Evolutionary conservation across 64 coral and sea anemone genomes (phyloP).

Genomic region (Pocillopora verrucosa): DNA sequence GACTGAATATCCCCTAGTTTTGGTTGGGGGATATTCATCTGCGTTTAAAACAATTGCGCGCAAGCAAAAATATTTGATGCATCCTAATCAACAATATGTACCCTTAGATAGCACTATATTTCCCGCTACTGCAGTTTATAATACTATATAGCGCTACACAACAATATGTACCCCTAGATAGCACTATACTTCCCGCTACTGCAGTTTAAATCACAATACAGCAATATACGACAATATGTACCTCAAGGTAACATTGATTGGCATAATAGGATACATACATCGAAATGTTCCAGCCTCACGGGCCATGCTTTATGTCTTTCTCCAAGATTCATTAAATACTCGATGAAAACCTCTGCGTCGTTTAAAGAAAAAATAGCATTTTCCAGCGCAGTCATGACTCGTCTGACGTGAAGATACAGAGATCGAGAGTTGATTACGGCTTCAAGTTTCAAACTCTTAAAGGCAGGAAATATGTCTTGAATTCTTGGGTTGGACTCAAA

Average conservation of each 20-base stretch:
- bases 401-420: slow-evolving; percentile 3
- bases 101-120: too few relatives aligned
- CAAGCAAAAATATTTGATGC: too few relatives aligned
- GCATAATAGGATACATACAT: neutral
- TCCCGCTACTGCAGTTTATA: too few relatives aligned
- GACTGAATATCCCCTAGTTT: too few relatives aligned
- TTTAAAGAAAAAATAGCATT: slow-evolving; percentile 48
- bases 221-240: too few relatives aligned
- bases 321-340: slow-evolving; percentile 53
- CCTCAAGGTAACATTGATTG: neutral
- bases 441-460: neutral
- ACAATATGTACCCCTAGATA: too few relatives aligned
- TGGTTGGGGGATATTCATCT: too few relatives aligned
- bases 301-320: slow-evolving; percentile 60
- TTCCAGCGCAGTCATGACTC: slow-evolving; percentile 64
- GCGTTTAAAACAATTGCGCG: too few relatives aligned
- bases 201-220: too few relatives aligned
- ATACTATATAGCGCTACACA: too few relatives aligned
- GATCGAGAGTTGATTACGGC: neutral
- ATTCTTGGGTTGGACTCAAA: neutral
- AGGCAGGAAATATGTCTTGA: neutral
- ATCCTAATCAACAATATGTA: too few relatives aligned
- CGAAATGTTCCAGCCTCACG: slow-evolving; percentile 54
- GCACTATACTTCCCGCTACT: too few relatives aligned
- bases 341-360: slow-evolving; percentile 41